Evolutionary conservation across 1,140 invertebrate species (phyloP).

Genomic region (Holcopasites calliopsidis): DNA sequence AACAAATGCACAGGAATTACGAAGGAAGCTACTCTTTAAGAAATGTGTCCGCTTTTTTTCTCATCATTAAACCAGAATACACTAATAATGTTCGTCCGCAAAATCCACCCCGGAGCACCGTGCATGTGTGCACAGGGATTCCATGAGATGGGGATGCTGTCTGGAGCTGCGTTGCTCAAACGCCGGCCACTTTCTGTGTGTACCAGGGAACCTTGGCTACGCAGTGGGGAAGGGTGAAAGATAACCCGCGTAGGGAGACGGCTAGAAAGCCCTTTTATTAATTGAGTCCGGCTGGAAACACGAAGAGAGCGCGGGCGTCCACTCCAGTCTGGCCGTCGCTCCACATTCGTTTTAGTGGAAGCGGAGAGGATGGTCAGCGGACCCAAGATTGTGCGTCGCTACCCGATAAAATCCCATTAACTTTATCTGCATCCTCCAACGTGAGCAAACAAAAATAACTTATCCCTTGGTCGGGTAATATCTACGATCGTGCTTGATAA

Average conservation of each 20-base stretch:
- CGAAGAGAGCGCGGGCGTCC: constrained; percentile 8
- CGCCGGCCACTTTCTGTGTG: constrained; percentile 32
- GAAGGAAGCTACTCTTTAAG: too few relatives aligned
- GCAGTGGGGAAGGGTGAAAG: not conserved
- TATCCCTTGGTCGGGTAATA: too few relatives aligned
- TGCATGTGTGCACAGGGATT: too few relatives aligned
- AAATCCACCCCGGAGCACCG: too few relatives aligned
- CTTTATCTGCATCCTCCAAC: constrained; percentile 64
- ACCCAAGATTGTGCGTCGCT: constrained; percentile 55
- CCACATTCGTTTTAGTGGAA: not conserved
- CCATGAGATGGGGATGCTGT: not conserved
- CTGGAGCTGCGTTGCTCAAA: constrained; percentile 8
- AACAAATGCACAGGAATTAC: too few relatives aligned
- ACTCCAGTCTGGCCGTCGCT: not conserved
- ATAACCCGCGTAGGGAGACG: not conserved
- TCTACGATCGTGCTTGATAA: too few relatives aligned
- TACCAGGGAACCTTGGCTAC: constrained; percentile 1
- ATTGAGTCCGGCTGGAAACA: constrained; percentile 48
- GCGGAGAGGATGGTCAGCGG: constrained; percentile 58
- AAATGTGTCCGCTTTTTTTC: too few relatives aligned
- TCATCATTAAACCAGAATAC: too few relatives aligned
- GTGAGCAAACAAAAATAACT: too few relatives aligned
- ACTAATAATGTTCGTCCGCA: too few relatives aligned
- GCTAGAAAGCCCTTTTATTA: constrained; percentile 53
- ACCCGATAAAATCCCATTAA: constrained; percentile 67